phyloP scores from a whole-genome alignment of 2,888 invertebrate genomes.

The Encarsia formosa region DNA sequence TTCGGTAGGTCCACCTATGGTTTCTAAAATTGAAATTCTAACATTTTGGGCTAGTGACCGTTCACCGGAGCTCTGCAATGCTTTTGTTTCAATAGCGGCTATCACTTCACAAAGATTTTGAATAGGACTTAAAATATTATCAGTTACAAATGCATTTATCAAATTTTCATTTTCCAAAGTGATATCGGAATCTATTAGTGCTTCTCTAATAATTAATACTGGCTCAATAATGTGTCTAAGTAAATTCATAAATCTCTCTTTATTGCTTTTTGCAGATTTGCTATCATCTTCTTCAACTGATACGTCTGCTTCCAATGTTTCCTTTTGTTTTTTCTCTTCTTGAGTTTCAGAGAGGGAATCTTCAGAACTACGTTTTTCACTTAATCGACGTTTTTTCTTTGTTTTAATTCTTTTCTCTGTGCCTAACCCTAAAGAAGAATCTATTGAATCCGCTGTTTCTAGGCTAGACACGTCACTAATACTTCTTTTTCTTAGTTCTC shows the following conservation, averaged over 20 bases:
- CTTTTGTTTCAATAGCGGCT: constrained; percentile 39
- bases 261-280: constrained; percentile 32
- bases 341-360: constrained; percentile 30
- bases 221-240: constrained; percentile 36
- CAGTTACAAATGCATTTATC: constrained; percentile 31
- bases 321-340: constrained; percentile 9
- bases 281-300: constrained; percentile 28
- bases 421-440: constrained; percentile 33
- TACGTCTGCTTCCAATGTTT: constrained; percentile 22
- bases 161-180: constrained; percentile 34
- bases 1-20: constrained; percentile 45
- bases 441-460: constrained; percentile 51
- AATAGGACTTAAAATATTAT: constrained; percentile 41
- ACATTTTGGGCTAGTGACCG: constrained; percentile 38
- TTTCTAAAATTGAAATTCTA: constrained; percentile 42
- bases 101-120: constrained; percentile 42
- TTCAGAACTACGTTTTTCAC: constrained; percentile 37
- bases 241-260: constrained; percentile 36
- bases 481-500: constrained; percentile 32
- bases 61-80: constrained; percentile 39
- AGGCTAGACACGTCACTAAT: constrained; percentile 38
- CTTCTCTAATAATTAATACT: constrained; percentile 36
- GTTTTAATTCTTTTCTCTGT: constrained; percentile 38
- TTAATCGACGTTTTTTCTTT: constrained; percentile 35
- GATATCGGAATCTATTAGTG: constrained; percentile 35